Percentiles rank a stretch among this genome's conserved stretches.
These are phyloP conservation scores for Esox niger DNA, from an alignment of 2,113 vertebrate species.

Conservation along the genomic window DNA sequence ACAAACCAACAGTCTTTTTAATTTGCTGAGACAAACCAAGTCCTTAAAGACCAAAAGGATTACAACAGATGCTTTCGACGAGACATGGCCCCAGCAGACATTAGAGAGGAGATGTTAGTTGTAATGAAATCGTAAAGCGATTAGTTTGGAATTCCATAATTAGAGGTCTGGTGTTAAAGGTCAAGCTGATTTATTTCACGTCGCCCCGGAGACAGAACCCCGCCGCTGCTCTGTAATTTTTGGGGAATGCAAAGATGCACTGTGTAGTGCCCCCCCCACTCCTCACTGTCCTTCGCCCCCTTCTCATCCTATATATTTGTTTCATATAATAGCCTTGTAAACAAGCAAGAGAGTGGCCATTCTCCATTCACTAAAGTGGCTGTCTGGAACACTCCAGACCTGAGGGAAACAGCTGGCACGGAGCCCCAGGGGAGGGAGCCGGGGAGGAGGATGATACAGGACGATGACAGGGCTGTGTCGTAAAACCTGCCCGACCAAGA, in stretches of 20 bases:
- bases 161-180: conserved; percentile 59
- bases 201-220: conserved; percentile 45
- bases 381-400: conserved; percentile 14
- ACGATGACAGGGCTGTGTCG: conserved; percentile 56
- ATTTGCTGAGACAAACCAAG: background rate
- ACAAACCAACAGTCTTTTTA: conserved; percentile 22
- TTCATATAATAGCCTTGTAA: conserved; percentile 45
- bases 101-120: conserved; percentile 21
- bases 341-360: conserved; percentile 41
- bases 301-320: conserved; percentile 14
- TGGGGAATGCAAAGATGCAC: conserved; percentile 57
- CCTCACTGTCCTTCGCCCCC: conserved; percentile 4
- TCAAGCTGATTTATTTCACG: conserved; percentile 64
- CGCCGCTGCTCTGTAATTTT: conserved; percentile 63
- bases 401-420: conserved; percentile 59
- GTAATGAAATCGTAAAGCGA: conserved; percentile 61
- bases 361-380: conserved; percentile 40
- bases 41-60: background rate
- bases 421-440: conserved; percentile 17
- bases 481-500: conserved; percentile 70
- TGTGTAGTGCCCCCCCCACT: conserved; percentile 1
- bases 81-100: conserved; percentile 10
- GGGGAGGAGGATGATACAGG: conserved; percentile 21
- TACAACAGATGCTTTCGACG: background rate
- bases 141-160: conserved; percentile 64